phyloP scores from a whole-genome alignment of 2,113 vertebrate species.

The Marmota monax region DNA sequence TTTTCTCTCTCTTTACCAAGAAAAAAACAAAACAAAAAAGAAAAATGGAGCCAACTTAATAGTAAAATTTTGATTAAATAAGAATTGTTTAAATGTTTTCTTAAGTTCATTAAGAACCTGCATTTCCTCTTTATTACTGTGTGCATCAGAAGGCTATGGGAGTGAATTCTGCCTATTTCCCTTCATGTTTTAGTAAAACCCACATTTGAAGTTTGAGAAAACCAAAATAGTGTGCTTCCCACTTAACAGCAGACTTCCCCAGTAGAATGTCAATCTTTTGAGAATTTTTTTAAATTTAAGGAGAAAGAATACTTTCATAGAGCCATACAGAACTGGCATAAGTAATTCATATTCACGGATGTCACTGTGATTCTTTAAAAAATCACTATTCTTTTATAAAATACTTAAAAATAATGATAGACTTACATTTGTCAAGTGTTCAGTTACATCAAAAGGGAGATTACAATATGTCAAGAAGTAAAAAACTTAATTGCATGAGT shows the following conservation, averaged over 20 bases:
- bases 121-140: background rate
- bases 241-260: background rate
- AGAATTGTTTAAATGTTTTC: background rate
- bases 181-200: background rate
- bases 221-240: background rate
- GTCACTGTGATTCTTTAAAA: background rate
- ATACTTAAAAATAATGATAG: background rate
- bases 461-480: background rate
- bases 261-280: background rate
- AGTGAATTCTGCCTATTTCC: background rate
- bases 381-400: constrained; percentile 26
- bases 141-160: background rate
- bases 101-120: background rate
- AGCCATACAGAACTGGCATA: background rate
- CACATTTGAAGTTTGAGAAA: background rate
- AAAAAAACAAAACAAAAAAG: background rate
- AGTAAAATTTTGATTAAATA: background rate
- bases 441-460: constrained; percentile 19
- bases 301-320: constrained; percentile 42
- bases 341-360: constrained; percentile 43
- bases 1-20: background rate
- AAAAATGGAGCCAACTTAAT: background rate
- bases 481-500: background rate
- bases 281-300: background rate
- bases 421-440: background rate